Conservation (phyloP, 35 echinoderm and acorn worm species). For the Lytechinus variegatus region DNA sequence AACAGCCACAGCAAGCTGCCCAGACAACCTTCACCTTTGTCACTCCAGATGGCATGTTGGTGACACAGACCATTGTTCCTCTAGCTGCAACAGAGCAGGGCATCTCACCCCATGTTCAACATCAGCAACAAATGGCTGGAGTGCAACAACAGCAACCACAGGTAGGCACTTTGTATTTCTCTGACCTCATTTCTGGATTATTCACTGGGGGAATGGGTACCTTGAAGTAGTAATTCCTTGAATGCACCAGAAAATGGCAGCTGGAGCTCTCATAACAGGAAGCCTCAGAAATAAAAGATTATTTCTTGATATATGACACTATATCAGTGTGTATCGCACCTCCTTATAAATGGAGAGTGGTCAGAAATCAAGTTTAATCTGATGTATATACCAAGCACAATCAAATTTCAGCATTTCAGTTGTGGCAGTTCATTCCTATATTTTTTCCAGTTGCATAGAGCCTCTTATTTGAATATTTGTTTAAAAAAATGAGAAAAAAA, state of each 20-base stretch:
- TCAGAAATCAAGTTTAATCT: not conserved
- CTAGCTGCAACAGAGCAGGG: conserved; percentile 32
- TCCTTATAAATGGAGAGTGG: not conserved
- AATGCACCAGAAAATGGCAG: no score
- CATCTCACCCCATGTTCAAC: conserved; percentile 44
- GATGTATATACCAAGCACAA: not conserved
- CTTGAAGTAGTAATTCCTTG: no score
- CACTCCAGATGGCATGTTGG: conserved; percentile 96
- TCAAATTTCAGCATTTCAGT: not conserved
- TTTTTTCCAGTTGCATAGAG: no score
- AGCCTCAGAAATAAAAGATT: no score
- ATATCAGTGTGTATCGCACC: not conserved
- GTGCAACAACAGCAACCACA: conserved; percentile 29
- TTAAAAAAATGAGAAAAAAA: no score
- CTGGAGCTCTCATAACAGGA: no score
- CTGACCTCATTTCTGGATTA: no score
- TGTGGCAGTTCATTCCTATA: no score
- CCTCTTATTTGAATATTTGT: no score
- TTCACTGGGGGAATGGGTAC: no score
- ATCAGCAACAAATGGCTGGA: conserved; percentile 40
- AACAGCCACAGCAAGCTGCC: conserved; percentile 52
- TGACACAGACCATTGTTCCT: conserved; percentile 93
- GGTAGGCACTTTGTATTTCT: conserved; percentile 13
- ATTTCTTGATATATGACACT: no score
- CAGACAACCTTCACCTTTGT: conserved; percentile 89